phyloP scores from a whole-genome alignment of 2,113 vertebrate species.

The Clarias gariepinus region DNA sequence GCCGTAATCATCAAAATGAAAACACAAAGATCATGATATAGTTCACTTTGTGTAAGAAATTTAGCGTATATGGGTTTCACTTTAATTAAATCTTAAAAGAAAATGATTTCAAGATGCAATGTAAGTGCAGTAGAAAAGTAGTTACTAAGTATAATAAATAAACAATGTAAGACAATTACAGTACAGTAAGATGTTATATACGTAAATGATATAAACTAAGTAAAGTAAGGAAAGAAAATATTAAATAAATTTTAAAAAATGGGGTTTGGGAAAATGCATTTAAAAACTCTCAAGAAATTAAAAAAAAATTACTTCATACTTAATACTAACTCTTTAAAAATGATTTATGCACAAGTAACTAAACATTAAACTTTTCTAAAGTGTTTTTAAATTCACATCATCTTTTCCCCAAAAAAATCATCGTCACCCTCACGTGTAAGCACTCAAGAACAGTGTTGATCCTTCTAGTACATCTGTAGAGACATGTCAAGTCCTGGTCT shows the following conservation, averaged over 20 bases:
- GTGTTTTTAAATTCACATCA: background rate
- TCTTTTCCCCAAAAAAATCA: background rate
- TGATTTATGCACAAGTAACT: background rate
- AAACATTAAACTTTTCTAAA: background rate
- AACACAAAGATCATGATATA: too few relatives aligned
- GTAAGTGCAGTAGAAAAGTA: background rate
- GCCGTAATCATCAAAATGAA: too few relatives aligned
- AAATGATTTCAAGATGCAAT: too few relatives aligned
- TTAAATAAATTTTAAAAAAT: background rate
- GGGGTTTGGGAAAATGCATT: background rate
- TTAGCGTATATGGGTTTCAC: too few relatives aligned
- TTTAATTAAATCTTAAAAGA: too few relatives aligned
- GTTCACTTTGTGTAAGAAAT: too few relatives aligned
- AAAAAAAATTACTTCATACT: background rate
- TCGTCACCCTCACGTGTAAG: background rate
- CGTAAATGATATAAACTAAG: too few relatives aligned
- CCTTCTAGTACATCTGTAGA: background rate
- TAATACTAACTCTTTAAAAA: background rate
- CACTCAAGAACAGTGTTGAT: background rate
- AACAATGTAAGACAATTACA: too few relatives aligned
- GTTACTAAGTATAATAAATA: background rate
- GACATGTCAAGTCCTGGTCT: background rate
- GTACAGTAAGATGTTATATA: background rate
- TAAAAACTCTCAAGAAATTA: background rate
- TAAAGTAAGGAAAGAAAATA: background rate